Evolutionary conservation across 2,797 vertebrate genomes (phyloP).

Genomic region (Tolypeutes matacus): DNA sequence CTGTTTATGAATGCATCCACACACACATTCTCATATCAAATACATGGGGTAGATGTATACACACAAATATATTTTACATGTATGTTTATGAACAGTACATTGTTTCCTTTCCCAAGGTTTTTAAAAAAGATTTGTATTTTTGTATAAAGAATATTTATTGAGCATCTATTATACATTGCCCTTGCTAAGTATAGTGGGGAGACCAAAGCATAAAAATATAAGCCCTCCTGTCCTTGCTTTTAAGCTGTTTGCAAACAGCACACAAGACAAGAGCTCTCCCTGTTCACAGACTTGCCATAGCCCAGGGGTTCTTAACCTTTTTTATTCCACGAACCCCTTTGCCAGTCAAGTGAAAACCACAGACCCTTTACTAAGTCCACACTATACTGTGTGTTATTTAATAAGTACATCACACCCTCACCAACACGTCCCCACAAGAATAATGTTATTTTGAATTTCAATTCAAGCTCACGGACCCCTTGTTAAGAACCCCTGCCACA

Average conservation of each 20-base stretch:
- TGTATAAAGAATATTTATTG: background rate
- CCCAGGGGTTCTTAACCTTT: background rate
- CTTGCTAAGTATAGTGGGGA: background rate
- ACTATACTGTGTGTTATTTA: too few species aligned
- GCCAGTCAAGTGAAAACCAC: too few species aligned
- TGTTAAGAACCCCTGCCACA: background rate
- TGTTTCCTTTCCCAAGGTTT: background rate
- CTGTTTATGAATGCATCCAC: background rate
- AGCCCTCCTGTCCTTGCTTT: constrained; percentile 17
- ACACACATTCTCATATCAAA: background rate
- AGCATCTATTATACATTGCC: background rate
- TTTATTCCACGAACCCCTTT: too few species aligned
- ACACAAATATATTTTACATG: background rate
- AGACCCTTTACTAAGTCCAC: too few species aligned
- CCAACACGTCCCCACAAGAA: too few species aligned
- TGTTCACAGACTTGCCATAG: background rate
- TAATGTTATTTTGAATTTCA: too few species aligned
- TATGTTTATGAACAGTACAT: background rate
- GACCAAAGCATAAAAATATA: background rate
- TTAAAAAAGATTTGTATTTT: constrained; percentile 31
- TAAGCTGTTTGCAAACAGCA: constrained; percentile 42
- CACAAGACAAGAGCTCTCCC: background rate
- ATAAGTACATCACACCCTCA: too few species aligned
- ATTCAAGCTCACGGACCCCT: too few species aligned
- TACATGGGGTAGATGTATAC: background rate